phyloP scores from a whole-genome alignment of 2,888 invertebrate genomes.

The Crepidodera aurea region DNA sequence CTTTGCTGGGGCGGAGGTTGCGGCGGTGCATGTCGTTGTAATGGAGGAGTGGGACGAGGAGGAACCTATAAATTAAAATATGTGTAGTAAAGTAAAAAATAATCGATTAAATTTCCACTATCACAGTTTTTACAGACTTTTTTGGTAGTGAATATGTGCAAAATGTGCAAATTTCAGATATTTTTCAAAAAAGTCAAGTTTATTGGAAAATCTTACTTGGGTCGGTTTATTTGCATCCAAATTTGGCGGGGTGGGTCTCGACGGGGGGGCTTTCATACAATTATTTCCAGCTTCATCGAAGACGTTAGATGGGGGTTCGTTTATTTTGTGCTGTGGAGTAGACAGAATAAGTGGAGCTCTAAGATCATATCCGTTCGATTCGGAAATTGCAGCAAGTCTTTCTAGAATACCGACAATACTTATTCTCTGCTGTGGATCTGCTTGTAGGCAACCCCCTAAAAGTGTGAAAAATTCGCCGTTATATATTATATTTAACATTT shows the following conservation, averaged over 20 bases:
- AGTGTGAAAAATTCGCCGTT: no score
- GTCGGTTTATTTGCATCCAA: conserved; percentile 47
- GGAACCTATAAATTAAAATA: conserved; percentile 42
- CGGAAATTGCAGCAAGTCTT: conserved; percentile 86
- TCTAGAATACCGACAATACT: conserved; percentile 83
- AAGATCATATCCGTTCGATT: conserved; percentile 83
- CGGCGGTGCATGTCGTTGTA: conserved; percentile 52
- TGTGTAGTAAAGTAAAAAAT: no score
- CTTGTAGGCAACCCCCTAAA: conserved; percentile 78
- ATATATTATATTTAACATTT: no score
- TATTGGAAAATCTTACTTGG: conserved; percentile 33
- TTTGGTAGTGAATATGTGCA: no score
- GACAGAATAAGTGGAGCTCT: conserved; percentile 72
- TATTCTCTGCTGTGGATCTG: conserved; percentile 84
- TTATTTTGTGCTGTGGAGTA: conserved; percentile 54
- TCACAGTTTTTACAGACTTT: no score
- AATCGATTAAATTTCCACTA: no score
- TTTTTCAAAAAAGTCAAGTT: no score
- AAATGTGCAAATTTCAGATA: no score
- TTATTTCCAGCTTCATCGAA: conserved; percentile 49
- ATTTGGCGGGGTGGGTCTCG: conserved; percentile 50
- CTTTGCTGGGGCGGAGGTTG: conserved; percentile 49
- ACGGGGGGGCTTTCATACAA: conserved; percentile 50
- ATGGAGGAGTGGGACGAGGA: conserved; percentile 43
- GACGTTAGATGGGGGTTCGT: conserved; percentile 46